phyloP scores from a whole-genome alignment of 37 sponge, comb jelly and placozoan species.

The Beroe ovata region DNA sequence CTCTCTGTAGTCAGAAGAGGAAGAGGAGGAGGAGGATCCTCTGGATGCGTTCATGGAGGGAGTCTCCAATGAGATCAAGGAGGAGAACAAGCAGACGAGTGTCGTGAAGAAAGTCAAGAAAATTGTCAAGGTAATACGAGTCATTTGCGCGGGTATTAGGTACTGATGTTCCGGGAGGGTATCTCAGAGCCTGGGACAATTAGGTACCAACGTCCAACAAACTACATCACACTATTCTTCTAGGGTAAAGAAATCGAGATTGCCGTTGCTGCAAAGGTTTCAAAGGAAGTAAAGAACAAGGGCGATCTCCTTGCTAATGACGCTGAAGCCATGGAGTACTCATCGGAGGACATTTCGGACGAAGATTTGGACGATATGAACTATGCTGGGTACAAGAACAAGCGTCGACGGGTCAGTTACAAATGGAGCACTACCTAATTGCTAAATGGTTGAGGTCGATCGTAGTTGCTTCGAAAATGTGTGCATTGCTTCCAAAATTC shows the following conservation, averaged over 20 bases:
- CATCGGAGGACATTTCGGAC: constrained; percentile 76
- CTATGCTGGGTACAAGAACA: constrained; percentile 66
- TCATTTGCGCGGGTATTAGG: no score
- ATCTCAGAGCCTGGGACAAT: no score
- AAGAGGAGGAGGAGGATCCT: constrained; percentile 82
- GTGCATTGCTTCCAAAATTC: no score
- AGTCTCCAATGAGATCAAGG: constrained; percentile 68
- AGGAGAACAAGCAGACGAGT: constrained; percentile 64
- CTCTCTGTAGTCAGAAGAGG: constrained; percentile 12
- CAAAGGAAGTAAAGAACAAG: constrained; percentile 68
- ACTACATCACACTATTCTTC: background rate
- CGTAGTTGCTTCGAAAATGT: no score
- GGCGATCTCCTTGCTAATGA: constrained; percentile 91
- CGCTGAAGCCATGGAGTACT: constrained; percentile 89
- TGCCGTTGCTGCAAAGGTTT: constrained; percentile 18
- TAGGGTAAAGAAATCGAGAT: constrained; percentile 62
- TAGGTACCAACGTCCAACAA: no score
- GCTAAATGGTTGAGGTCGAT: no score
- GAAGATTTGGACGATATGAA: constrained; percentile 66
- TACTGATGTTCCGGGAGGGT: no score
- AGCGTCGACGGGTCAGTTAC: constrained; percentile 36
- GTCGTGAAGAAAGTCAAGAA: constrained; percentile 65
- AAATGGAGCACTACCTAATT: no score
- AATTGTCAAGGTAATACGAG: constrained; percentile 34
- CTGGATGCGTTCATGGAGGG: constrained; percentile 88